Percentiles rank a stretch among this genome's conserved stretches.
These are phyloP conservation scores for Apus apus DNA, from an alignment of 2,113 vertebrate genomes.

Conservation along the genomic window DNA sequence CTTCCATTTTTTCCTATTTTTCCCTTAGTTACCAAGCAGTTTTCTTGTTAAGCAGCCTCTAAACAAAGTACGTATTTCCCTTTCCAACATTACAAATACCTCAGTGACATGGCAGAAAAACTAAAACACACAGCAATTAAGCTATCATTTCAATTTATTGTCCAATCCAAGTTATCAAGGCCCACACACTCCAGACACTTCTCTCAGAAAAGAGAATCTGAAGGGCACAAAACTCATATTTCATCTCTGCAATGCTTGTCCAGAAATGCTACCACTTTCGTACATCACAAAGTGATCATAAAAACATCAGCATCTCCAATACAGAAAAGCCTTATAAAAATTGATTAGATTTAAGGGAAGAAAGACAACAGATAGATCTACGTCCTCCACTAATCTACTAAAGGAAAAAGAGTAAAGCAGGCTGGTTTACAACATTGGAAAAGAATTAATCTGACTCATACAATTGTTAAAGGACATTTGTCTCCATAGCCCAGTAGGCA, in stretches of 20 bases:
- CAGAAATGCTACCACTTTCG: neutral
- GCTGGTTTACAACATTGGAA: neutral
- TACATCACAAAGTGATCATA: neutral
- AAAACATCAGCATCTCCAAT: neutral
- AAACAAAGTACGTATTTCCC: neutral
- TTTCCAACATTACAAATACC: neutral
- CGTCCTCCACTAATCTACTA: neutral
- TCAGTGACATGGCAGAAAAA: neutral
- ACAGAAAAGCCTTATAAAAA: neutral
- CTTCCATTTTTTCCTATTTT: neutral
- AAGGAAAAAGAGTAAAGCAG: neutral
- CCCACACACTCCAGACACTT: neutral
- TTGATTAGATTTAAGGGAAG: neutral
- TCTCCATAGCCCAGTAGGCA: constrained; percentile 23
- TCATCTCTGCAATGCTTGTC: neutral
- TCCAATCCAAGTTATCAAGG: neutral
- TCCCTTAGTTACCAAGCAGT: neutral
- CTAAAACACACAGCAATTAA: neutral
- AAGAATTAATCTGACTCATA: constrained; percentile 51
- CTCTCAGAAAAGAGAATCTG: neutral
- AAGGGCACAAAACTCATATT: neutral
- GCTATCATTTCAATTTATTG: neutral
- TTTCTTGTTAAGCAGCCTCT: neutral
- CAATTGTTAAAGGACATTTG: constrained; percentile 13
- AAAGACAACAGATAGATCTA: neutral